Conservation (phyloP, 2,888 invertebrate species). For the Leucophora obtusa region DNA sequence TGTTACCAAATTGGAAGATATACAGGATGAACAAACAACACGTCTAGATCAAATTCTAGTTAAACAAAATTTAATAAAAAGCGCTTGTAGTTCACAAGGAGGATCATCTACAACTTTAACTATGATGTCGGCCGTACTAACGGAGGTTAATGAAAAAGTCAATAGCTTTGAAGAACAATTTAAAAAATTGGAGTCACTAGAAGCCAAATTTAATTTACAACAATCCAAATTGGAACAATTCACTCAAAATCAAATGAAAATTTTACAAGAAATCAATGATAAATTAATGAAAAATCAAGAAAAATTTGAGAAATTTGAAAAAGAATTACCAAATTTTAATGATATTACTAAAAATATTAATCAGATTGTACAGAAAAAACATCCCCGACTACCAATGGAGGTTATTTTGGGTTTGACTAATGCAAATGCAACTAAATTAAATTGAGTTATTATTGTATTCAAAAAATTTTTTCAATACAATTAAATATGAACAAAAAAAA, state of each 20-base stretch:
- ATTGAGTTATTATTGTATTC: too few species aligned
- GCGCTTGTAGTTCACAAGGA: neutral
- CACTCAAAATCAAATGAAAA: slow-evolving; percentile 2
- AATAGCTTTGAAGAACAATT: slow-evolving; percentile 25
- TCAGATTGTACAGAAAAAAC: neutral
- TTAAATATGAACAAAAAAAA: too few species aligned
- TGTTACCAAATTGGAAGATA: slow-evolving; percentile 35
- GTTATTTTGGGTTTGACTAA: slow-evolving; percentile 45
- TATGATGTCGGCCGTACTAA: slow-evolving; percentile 8
- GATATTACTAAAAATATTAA: slow-evolving; percentile 4
- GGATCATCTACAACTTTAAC: neutral
- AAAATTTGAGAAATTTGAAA: slow-evolving; percentile 23
- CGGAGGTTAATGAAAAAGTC: slow-evolving; percentile 34
- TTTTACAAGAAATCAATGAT: slow-evolving; percentile 28
- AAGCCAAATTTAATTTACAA: slow-evolving; percentile 20
- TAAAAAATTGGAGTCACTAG: slow-evolving; percentile 8
- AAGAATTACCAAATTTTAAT: slow-evolving; percentile 20
- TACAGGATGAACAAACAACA: slow-evolving; percentile 35
- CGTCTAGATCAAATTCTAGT: slow-evolving; percentile 32
- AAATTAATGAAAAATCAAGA: slow-evolving; percentile 34
- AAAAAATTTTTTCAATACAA: too few species aligned
- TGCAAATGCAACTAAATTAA: slow-evolving; percentile 17
- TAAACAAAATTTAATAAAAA: slow-evolving; percentile 33
- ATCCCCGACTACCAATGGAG: slow-evolving; percentile 36
- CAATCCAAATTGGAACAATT: slow-evolving; percentile 6